phyloP scores from a whole-genome alignment of 2,888 invertebrate genomes.

The Tipula confusa region DNA sequence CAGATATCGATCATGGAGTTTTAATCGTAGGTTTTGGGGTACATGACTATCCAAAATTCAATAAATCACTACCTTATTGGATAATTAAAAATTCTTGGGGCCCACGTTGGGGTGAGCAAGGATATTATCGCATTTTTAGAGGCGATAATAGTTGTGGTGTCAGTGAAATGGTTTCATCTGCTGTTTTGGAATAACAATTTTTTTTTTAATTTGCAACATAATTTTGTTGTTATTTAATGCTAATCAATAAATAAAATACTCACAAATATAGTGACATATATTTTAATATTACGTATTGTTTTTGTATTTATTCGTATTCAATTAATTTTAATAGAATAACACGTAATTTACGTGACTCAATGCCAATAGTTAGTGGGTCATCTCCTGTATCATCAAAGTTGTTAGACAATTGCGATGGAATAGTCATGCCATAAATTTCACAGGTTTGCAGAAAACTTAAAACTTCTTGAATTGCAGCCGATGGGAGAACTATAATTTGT shows the following conservation, averaged over 20 bases:
- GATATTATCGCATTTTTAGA: conserved; percentile 89
- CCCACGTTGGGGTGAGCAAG: conserved; percentile 83
- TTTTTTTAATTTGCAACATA: conserved; percentile 21
- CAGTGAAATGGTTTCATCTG: conserved; percentile 85
- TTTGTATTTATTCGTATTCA: conserved; percentile 43
- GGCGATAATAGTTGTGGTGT: conserved; percentile 93
- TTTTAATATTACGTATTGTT: background rate
- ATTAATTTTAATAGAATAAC: conserved; percentile 46
- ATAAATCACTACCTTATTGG: conserved; percentile 83
- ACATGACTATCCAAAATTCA: conserved; percentile 72
- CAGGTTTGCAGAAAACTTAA: conserved; percentile 81
- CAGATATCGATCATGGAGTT: conserved; percentile 87
- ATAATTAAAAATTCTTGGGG: conserved; percentile 96
- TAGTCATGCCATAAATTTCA: conserved; percentile 55
- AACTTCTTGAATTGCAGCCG: conserved; percentile 76
- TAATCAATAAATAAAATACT: conserved; percentile 7
- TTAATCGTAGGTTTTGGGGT: conserved; percentile 88
- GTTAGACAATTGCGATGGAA: conserved; percentile 45
- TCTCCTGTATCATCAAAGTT: conserved; percentile 44
- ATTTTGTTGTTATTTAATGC: background rate
- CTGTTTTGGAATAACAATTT: conserved; percentile 58
- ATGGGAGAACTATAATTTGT: conserved; percentile 76
- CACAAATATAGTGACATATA: background rate
- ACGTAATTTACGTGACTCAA: conserved; percentile 47
- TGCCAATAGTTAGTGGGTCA: conserved; percentile 47